Base-by-base conservation (phyloP, 2,797 vertebrate species). In the Malacoctenus gilli region DNA sequence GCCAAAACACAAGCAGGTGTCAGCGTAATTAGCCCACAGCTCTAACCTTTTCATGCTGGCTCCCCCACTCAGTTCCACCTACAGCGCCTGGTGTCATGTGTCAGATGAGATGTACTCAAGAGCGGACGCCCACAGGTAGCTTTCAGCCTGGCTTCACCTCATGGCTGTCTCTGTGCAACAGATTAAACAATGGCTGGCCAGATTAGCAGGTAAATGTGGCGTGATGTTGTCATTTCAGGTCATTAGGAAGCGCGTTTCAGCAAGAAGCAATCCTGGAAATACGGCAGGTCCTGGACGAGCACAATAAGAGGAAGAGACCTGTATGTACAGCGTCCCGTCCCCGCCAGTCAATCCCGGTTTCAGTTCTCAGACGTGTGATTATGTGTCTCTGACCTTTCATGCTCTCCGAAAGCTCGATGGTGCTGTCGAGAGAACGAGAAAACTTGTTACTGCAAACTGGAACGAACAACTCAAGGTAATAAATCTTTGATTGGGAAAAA, bases 31-130 rank as follows among this genome's bases (percentile, higher is more conserved):
- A 77, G 54, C 68, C 63, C 49, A 61, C 68, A 74, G 53, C 69
- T 55, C 72, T 84, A 78, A 87, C 74, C 71, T 84, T 83, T 80
- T 72, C 68, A 50, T 74, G 53, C 69, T 70, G 67, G 54, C 40
- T 78, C 63, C 70, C 54, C 54, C 44, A 63, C 87, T 75, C 80
- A 95, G 92, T 68, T 93, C 90, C 61, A 93, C 92, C 72, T 92
- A 91, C 82, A 89, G 77, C 8, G 90, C 88, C 30, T 96, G 92
- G 91, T 87, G 90, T 70, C 93, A 94, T 70, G 86, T 93, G 73
- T 94, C 92, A 2, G 91, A 95, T 64, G 92, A 94, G 85, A 91
- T 93, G 93, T 94, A 88, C 68, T 93, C 93, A 1, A 81, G 92
- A 36, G 94, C 95, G 7, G 93, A 96, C 49, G 90, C 94, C 44